Percentiles rank a stretch among this genome's conserved stretches.
These are phyloP conservation scores for Perca fluviatilis DNA, from an alignment of 2,113 vertebrate species.

Conservation along the genomic window DNA sequence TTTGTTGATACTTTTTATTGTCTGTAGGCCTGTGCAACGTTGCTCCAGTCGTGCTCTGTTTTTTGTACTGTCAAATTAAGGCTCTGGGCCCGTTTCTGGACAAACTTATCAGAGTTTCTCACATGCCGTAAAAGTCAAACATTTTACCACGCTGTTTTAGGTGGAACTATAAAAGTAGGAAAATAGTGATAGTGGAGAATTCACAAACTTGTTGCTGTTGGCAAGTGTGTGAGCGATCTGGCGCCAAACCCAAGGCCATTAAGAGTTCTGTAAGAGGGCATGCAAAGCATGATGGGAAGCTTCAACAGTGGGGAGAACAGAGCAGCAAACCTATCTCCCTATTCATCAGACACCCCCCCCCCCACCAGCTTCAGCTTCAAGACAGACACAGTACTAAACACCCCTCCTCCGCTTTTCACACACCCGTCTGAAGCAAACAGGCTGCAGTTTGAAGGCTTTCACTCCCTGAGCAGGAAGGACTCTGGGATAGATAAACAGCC, in stretches of 20 bases:
- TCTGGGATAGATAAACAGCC: slow-evolving; percentile 69
- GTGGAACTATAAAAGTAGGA: slow-evolving; percentile 34
- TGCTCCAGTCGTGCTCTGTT: slow-evolving; percentile 25
- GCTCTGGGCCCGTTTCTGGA: slow-evolving; percentile 10
- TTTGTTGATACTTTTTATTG: slow-evolving; percentile 61
- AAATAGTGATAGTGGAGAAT: slow-evolving; percentile 56
- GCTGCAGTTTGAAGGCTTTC: slow-evolving; percentile 56
- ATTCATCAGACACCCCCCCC: slow-evolving; percentile 68
- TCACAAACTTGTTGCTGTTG: slow-evolving; percentile 68
- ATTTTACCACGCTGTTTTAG: slow-evolving; percentile 36
- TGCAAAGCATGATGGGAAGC: slow-evolving; percentile 82
- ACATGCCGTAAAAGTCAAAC: slow-evolving; percentile 32
- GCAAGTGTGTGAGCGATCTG: slow-evolving; percentile 72
- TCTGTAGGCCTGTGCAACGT: slow-evolving; percentile 42
- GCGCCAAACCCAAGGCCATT: slow-evolving; percentile 70
- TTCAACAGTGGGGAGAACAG: slow-evolving; percentile 49
- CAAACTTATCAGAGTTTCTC: slow-evolving; percentile 34
- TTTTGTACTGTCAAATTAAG: slow-evolving; percentile 61
- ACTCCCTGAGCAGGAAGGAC: slow-evolving; percentile 50
- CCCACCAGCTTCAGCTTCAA: slow-evolving; percentile 28
- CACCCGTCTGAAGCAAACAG: slow-evolving; percentile 66
- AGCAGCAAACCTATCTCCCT: slow-evolving; percentile 74
- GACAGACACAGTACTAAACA: slow-evolving; percentile 64
- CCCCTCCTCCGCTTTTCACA: slow-evolving; percentile 81
- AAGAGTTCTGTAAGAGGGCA: slow-evolving; percentile 70